phyloP scores from a whole-genome alignment of 2,113 vertebrate species.

The Capreolus pygargus region DNA sequence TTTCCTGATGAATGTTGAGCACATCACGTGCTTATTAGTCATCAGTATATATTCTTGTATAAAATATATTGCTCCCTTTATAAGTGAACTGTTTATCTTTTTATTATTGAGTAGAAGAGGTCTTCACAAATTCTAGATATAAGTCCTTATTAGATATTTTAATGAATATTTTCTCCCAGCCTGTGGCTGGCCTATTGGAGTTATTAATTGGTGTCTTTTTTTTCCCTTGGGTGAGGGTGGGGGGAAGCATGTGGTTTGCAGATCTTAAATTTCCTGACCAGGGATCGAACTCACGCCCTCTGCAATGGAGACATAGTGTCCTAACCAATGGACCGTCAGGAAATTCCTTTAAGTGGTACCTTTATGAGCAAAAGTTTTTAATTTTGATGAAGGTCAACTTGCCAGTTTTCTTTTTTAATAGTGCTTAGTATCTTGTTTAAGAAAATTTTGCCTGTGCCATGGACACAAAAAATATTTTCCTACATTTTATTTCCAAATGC shows the following conservation, averaged over 20 bases:
- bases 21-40: neutral
- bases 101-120: neutral
- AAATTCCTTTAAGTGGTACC: neutral
- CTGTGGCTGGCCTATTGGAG: neutral
- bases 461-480: neutral
- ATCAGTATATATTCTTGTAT: neutral
- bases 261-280: neutral
- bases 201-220: neutral
- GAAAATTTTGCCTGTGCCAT: neutral
- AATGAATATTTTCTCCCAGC: neutral
- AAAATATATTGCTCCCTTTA: neutral
- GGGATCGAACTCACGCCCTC: neutral
- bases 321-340: neutral
- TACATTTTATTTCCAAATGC: conserved; percentile 3
- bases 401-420: neutral
- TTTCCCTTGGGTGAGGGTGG: neutral
- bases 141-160: neutral
- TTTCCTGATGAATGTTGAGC: neutral
- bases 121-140: neutral
- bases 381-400: neutral
- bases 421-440: neutral
- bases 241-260: rapidly evolving
- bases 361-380: neutral
- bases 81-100: neutral
- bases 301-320: neutral